A percentile compares a stretch with the other conserved stretches of the same genome.
Evolutionary conservation across 2,113 vertebrate species (phyloP).

Genomic region (Pheucticus melanocephalus): DNA sequence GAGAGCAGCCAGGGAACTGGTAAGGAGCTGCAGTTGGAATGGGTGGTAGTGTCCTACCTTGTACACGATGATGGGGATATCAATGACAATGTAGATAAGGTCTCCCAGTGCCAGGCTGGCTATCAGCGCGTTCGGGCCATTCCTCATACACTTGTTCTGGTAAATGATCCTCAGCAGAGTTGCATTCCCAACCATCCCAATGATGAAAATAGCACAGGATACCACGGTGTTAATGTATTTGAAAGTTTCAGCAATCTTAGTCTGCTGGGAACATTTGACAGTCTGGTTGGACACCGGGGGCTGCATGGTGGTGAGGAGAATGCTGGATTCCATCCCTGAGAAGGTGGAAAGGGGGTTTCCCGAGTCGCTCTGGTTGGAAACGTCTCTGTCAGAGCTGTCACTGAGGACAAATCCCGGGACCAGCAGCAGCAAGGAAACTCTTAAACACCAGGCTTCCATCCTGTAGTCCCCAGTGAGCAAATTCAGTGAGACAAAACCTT

Average conservation of each 20-base stretch:
- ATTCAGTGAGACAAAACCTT: not conserved
- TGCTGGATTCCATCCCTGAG: constrained; percentile 52
- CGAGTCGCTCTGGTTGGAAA: constrained; percentile 54
- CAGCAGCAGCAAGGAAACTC: constrained; percentile 60
- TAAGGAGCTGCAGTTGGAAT: not conserved
- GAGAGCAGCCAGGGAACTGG: not conserved
- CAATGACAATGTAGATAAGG: constrained; percentile 94
- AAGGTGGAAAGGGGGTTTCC: constrained; percentile 45
- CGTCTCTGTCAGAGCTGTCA: constrained; percentile 63
- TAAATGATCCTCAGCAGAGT: constrained; percentile 98
- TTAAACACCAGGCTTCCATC: constrained; percentile 70
- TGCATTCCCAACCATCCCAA: constrained; percentile 94
- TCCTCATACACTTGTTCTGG: constrained; percentile 98
- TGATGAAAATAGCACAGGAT: constrained; percentile 89
- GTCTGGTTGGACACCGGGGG: constrained; percentile 63
- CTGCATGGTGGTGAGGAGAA: constrained; percentile 56
- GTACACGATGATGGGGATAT: constrained; percentile 90
- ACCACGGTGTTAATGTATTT: constrained; percentile 94
- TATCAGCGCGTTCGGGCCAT: constrained; percentile 95
- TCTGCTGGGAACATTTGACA: constrained; percentile 68
- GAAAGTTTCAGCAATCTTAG: constrained; percentile 80
- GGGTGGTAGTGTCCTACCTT: constrained; percentile 82
- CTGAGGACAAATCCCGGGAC: constrained; percentile 60
- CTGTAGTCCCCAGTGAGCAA: not conserved
- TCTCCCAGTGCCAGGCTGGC: constrained; percentile 95